Evolutionary conservation across 1,140 invertebrate genomes (phyloP).

Genomic region (Dysdera silvatica): DNA sequence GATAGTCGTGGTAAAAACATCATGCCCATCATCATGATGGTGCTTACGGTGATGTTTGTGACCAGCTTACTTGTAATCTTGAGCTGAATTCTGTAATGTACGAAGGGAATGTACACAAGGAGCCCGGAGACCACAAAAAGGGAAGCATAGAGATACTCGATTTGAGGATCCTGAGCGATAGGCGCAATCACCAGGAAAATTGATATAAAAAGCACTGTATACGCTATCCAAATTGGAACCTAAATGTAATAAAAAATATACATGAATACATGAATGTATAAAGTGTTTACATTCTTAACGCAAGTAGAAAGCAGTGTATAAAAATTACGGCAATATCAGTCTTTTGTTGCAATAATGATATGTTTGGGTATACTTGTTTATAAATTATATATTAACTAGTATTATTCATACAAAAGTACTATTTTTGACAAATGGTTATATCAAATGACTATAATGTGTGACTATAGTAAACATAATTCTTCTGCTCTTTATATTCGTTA

Average conservation of each 20-base stretch:
- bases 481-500: no score
- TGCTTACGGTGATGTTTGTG: neutral
- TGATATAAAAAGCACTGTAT: conserved; percentile 41
- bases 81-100: conserved; percentile 40
- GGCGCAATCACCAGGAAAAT: conserved; percentile 45
- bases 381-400: neutral
- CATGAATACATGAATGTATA: neutral
- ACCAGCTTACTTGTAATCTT: conserved; percentile 38
- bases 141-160: conserved; percentile 45
- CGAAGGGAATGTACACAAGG: conserved; percentile 46
- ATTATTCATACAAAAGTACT: neutral
- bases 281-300: no score
- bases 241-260: conserved; percentile 35
- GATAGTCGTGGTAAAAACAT: neutral
- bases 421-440: no score
- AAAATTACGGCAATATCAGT: no score
- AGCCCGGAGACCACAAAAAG: conserved; percentile 43
- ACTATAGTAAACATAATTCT: no score
- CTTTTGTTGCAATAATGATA: no score
- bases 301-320: no score
- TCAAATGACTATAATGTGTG: no score
- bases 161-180: conserved; percentile 41
- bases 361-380: no score
- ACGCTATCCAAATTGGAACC: conserved; percentile 43
- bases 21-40: neutral